A percentile compares a stretch with the other conserved stretches of the same genome.
These are phyloP conservation scores for Xenopus laevis DNA, from an alignment of 2,113 vertebrate genomes.

Conservation along the genomic window DNA sequence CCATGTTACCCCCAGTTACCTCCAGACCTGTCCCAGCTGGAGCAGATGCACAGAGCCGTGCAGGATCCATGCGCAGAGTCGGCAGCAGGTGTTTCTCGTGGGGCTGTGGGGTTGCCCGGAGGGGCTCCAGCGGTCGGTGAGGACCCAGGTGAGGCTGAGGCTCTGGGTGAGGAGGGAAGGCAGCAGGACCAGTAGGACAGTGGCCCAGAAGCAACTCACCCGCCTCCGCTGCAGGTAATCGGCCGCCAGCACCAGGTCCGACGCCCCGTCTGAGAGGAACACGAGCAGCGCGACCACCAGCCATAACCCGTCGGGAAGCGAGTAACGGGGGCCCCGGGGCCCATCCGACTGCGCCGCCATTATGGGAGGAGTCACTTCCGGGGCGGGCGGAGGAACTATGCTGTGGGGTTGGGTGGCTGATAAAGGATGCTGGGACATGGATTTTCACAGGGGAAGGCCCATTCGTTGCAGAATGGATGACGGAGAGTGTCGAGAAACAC, in stretches of 20 bases:
- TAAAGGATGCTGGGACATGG: no score
- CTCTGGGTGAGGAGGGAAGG: slow-evolving; percentile 90
- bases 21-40: slow-evolving; percentile 92
- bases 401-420: no score
- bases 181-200: slow-evolving; percentile 84
- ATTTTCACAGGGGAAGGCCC: no score
- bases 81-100: slow-evolving; percentile 71
- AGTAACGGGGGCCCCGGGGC: slow-evolving; percentile 62
- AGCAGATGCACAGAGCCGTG: slow-evolving; percentile 82
- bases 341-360: slow-evolving; percentile 98
- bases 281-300: slow-evolving; percentile 84
- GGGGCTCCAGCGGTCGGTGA: slow-evolving; percentile 74
- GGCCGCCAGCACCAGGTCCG: slow-evolving; percentile 95
- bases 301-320: slow-evolving; percentile 83
- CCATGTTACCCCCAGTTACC: slow-evolving; percentile 48
- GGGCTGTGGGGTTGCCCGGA: slow-evolving; percentile 53
- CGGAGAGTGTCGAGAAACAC: no score
- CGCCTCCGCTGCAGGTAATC: slow-evolving; percentile 82
- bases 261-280: slow-evolving; percentile 94
- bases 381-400: slow-evolving; percentile 9
- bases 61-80: slow-evolving; percentile 80
- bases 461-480: no score
- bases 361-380: slow-evolving; percentile 74
- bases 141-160: slow-evolving; percentile 92
- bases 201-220: slow-evolving; percentile 84